These are phyloP conservation scores for Deroplatys truncata DNA, from an alignment of 2,888 invertebrate species.

Conservation along the genomic window DNA sequence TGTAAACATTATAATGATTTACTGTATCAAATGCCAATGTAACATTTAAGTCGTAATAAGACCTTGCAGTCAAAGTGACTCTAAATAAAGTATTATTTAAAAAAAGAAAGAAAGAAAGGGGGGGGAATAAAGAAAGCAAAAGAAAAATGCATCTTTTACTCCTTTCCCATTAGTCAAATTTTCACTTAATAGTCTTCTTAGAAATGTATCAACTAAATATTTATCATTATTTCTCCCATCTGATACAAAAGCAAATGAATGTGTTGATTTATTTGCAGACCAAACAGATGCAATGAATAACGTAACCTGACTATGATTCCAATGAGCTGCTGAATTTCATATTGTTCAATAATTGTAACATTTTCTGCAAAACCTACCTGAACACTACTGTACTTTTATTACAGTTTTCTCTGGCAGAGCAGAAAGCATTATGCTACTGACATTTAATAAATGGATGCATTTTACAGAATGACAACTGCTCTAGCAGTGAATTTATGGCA, in stretches of 20 bases:
- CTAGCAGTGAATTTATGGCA: too few species aligned
- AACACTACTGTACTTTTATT: not conserved
- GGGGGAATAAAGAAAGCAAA: too few species aligned
- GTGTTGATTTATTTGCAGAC: not conserved
- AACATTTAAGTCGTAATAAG: too few species aligned
- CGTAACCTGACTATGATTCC: not conserved
- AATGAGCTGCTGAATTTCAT: not conserved
- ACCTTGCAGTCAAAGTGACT: too few species aligned
- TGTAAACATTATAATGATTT: too few species aligned
- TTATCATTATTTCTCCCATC: not conserved
- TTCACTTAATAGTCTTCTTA: not conserved
- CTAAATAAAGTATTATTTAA: too few species aligned
- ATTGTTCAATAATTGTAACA: not conserved
- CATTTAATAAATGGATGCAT: not conserved
- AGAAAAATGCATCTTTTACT: too few species aligned
- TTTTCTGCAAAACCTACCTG: not conserved
- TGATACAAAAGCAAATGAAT: not conserved
- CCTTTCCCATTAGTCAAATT: not conserved
- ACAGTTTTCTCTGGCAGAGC: not conserved
- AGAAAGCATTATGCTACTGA: not conserved
- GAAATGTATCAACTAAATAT: not conserved
- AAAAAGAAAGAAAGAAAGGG: too few species aligned
- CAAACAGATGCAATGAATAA: not conserved
- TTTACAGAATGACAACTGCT: too few species aligned
- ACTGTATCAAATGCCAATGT: too few species aligned